Base-by-base conservation (phyloP, 37 sponge, comb jelly and placozoan genomes). In the Beroe forskalii region DNA sequence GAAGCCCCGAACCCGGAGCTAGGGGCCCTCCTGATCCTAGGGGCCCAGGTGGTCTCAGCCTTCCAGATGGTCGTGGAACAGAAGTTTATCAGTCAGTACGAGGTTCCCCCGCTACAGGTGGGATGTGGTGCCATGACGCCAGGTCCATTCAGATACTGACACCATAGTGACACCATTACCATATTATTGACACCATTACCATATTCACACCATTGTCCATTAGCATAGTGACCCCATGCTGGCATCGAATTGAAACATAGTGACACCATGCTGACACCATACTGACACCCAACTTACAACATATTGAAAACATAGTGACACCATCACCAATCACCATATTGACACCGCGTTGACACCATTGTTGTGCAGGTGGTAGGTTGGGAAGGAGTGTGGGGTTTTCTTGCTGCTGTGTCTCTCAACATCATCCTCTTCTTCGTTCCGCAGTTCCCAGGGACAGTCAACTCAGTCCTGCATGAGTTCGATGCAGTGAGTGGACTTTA, bases 351-450 rank as follows among this genome's bases (percentile, higher is more conserved):
- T n/a, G n/a, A n/a, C n/a, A n/a, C n/a, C n/a, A n/a, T n/a, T n/a
- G n/a, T n/a, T n/a, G n/a, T n/a, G n/a, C 95, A 95, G 63, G 99
- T 93, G 0, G 95, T 98, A 0, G 99, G 99, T 19, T 98, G 95
- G 95, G 99, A 98, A 67, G 99, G 99, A 0, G 91, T 95, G 31
- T 98, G 95, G 40, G 99, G 99, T 0, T 94, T 98, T 60, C 40
- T 93, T 3, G 67, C 95, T 9, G 9, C 66, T 4, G n/a, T 95
- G 23, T 20, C 32, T 19, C 93, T 95, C 22, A 94, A 95, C 40
- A 24, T 98, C 25, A 94, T 96, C 0, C 93, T 98, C 93, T 98
- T 93, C 93, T 98, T 96, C 93, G 94, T 96, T 24, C 99, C 96
- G 1, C 95, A 94, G 62, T 67, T 97, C 39, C 93, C 95, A 41